Base-by-base conservation (phyloP, 2,113 vertebrate species). In the Pterophyllum scalare region DNA sequence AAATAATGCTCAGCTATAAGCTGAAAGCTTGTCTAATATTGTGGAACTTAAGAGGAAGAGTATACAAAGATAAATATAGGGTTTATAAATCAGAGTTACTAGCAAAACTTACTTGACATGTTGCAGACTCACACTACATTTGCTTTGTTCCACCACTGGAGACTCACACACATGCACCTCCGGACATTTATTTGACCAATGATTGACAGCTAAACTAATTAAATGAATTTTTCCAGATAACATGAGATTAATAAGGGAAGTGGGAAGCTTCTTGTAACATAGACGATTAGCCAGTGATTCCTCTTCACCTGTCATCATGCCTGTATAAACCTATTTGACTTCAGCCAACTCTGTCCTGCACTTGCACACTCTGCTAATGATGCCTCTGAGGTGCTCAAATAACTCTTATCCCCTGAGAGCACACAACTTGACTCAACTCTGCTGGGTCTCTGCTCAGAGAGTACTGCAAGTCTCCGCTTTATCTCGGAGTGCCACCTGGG, bases 151-250 rank as follows among this genome's bases (percentile, higher is more conserved):
- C 54, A 79, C 43, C 70, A 75, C 10, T 58, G 33, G 19, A 62
- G 8, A 54, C 46, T 52, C 43, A 75, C 46, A 75, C 60, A 38
- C n/a, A 43, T 11, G 67, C 28, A 75, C 6, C 22, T 61, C 59
- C n/a, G 62, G 40, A 59, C 52, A 74, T 91, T 84, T 79, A 77
- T 59, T 82, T 77, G 49, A 87, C 78, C 72, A 75, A 46, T 88
- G 89, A 92, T 75, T 92, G 85, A 88, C 89, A 86, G 78, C 84
- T 77, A 61, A 82, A 89, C 81, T 89, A 88, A 90, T 92, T 90
- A 88, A 14, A 81, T 52, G 59, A 82, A 67, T 54, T 77, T 83
- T 82, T 64, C 46, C 64, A 84, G 82, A 58, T 75, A 85, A 77
- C 56, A 62, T 33, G 58, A 82, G 64, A 86, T 84, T 82, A 82